phyloP scores from a whole-genome alignment of 1,140 invertebrate species.

The Oreohelix idahoensis region DNA sequence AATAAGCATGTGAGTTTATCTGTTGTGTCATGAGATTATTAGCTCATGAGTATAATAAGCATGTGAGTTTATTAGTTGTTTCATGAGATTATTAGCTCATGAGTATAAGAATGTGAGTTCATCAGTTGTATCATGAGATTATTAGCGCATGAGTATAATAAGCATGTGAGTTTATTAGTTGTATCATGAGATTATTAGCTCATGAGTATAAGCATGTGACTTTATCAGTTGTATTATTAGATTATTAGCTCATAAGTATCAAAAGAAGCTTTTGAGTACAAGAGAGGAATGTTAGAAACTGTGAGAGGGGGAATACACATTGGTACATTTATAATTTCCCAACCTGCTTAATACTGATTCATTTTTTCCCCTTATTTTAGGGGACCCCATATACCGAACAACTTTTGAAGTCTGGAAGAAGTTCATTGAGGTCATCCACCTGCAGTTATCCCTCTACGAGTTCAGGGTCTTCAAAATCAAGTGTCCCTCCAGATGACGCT shows the following conservation, averaged over 20 bases:
- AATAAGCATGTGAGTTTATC: neutral
- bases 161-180: neutral
- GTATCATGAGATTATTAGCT: too few species aligned
- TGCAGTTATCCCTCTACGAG: conserved; percentile 78
- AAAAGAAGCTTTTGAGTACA: too few species aligned
- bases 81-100: neutral
- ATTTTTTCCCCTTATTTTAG: neutral
- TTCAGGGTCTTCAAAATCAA: conserved; percentile 67
- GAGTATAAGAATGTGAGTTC: neutral
- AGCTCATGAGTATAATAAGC: neutral
- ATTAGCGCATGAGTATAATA: neutral
- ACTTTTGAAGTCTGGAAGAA: conserved; percentile 63
- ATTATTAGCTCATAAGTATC: too few species aligned
- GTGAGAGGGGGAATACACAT: too few species aligned
- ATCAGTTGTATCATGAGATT: neutral
- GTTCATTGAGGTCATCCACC: conserved; percentile 65
- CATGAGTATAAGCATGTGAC: too few species aligned
- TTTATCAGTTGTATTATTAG: too few species aligned
- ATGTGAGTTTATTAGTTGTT: neutral
- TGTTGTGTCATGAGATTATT: neutral
- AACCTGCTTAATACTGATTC: too few species aligned
- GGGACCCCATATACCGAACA: conserved; percentile 49
- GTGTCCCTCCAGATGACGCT: conserved; percentile 90
- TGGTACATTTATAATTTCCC: too few species aligned
- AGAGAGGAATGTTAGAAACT: too few species aligned